Percentiles rank a stretch among this genome's conserved stretches.
Evolutionary conservation across 2,888 invertebrate species (phyloP).

Genomic region (Drosophila nigricruria): DNA sequence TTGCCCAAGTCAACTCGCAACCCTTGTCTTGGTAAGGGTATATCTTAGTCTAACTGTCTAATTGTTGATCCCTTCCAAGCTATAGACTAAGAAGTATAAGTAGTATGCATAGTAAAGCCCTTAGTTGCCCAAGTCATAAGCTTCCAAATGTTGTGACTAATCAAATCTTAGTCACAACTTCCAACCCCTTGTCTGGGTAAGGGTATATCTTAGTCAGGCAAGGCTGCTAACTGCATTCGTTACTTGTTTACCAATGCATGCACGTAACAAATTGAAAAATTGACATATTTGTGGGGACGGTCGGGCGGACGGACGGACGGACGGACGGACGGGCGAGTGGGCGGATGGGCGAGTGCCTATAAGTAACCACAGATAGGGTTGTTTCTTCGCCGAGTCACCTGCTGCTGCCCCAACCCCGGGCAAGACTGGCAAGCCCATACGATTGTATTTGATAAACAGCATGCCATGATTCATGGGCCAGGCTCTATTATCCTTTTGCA

Average conservation of each 20-base stretch:
- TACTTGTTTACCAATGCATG: conserved; percentile 32
- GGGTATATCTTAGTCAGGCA: conserved; percentile 12
- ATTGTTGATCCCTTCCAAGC: no score
- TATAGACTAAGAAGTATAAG: no score
- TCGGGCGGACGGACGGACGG: background rate
- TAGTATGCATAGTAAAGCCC: no score
- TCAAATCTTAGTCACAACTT: background rate
- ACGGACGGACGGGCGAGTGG: background rate
- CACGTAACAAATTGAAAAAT: conserved; percentile 75
- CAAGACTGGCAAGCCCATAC: conserved; percentile 8
- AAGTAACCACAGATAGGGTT: conserved; percentile 67
- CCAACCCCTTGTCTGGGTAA: background rate
- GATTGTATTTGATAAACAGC: conserved; percentile 75
- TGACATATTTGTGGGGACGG: conserved; percentile 57
- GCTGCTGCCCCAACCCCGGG: background rate
- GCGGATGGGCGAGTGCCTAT: conserved; percentile 11
- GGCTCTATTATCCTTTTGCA: conserved; percentile 65
- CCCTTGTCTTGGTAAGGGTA: no score
- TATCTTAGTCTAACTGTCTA: no score
- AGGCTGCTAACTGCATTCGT: background rate
- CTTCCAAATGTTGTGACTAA: background rate
- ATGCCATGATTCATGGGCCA: conserved; percentile 73
- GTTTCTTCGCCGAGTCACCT: conserved; percentile 13
- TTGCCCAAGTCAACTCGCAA: no score
- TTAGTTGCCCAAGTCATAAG: background rate